Conservation (phyloP, 2,797 vertebrate species). For the Xiphophorus birchmanni region DNA sequence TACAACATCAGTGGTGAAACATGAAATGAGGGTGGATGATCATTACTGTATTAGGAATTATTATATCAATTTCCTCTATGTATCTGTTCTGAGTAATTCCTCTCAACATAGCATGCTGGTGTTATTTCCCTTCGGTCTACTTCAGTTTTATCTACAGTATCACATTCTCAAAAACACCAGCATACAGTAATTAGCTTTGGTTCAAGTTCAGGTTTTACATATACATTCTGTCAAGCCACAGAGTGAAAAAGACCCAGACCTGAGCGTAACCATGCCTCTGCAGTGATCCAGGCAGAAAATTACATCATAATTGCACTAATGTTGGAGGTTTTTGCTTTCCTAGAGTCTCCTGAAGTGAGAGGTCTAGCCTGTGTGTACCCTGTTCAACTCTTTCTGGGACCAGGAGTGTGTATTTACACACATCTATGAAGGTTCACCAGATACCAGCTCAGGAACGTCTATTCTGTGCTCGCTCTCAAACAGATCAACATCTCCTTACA, state of each 20-base stretch:
- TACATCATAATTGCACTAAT: conserved; percentile 59
- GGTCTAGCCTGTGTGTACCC: conserved; percentile 19
- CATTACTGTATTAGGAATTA: conserved; percentile 9
- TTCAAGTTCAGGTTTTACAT: conserved; percentile 10
- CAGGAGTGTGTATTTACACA: not conserved
- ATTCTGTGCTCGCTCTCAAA: not conserved
- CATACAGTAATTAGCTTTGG: not conserved
- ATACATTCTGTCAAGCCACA: conserved; percentile 18
- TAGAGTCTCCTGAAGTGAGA: conserved; percentile 7
- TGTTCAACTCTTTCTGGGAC: conserved; percentile 37
- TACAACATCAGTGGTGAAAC: conserved; percentile 29
- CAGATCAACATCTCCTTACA: not conserved
- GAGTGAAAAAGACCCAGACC: not conserved
- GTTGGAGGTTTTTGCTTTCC: conserved; percentile 32
- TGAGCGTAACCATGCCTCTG: conserved; percentile 1
- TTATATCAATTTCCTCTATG: conserved; percentile 5
- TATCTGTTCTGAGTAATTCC: conserved; percentile 4
- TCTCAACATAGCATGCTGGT: not conserved
- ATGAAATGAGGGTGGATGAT: conserved; percentile 28
- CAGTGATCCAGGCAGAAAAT: conserved; percentile 31
- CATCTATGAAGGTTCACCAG: not conserved
- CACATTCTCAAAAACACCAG: not conserved
- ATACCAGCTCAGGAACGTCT: conserved; percentile 10
- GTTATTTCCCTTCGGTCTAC: conserved; percentile 14
- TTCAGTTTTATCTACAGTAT: conserved; percentile 22